Evolutionary conservation across 2,797 vertebrate genomes (phyloP).

Genomic region (Gouania willdenowi): DNA sequence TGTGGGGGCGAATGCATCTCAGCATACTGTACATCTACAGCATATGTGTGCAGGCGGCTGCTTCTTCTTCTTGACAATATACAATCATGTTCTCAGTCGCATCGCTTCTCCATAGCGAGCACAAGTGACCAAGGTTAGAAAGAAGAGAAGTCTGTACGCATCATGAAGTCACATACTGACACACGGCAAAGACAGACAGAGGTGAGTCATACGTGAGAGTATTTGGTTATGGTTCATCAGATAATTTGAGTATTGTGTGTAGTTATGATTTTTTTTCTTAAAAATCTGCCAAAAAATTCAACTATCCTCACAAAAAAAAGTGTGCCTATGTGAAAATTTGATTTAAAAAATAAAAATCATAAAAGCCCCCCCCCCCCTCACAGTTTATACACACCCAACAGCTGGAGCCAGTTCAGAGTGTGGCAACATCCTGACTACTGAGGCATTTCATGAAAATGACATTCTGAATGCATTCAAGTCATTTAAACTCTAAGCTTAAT

Average conservation of each 20-base stretch:
- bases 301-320: slow-evolving; percentile 16
- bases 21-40: slow-evolving; percentile 5
- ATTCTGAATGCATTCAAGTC: slow-evolving; percentile 52
- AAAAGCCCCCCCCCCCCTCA: not conserved
- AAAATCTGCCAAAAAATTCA: too few relatives aligned
- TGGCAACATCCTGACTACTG: slow-evolving; percentile 14
- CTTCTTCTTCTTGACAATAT: slow-evolving; percentile 14
- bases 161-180: slow-evolving; percentile 1
- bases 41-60: not conserved
- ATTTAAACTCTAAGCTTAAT: slow-evolving; percentile 15
- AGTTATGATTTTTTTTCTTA: too few relatives aligned
- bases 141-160: slow-evolving; percentile 14
- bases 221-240: slow-evolving; percentile 21
- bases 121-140: slow-evolving; percentile 32
- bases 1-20: slow-evolving; percentile 28
- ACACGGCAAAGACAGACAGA: not conserved
- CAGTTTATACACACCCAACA: slow-evolving; percentile 12
- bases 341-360: slow-evolving; percentile 1
- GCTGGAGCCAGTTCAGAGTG: slow-evolving; percentile 27
- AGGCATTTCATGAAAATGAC: slow-evolving; percentile 49
- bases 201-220: slow-evolving; percentile 24
- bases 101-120: slow-evolving; percentile 26
- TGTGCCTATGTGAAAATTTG: slow-evolving; percentile 45
- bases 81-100: slow-evolving; percentile 31
- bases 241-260: slow-evolving; percentile 28